Evolutionary conservation across 2,113 vertebrate species (phyloP).

Genomic region (Brachionichthys hirsutus): DNA sequence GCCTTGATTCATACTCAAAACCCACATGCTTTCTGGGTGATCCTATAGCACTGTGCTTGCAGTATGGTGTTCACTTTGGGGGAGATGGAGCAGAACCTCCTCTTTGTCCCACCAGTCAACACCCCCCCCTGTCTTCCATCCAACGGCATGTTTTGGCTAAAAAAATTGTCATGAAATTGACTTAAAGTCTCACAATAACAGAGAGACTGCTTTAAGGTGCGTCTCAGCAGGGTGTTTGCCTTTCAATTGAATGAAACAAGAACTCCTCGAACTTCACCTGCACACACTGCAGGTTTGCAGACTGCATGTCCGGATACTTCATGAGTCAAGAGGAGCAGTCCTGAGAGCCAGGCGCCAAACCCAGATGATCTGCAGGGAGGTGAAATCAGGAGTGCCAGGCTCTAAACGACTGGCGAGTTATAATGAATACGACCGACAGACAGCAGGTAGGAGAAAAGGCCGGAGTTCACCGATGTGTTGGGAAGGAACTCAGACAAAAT

Average conservation of each 20-base stretch:
- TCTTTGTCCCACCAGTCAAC: conserved; percentile 57
- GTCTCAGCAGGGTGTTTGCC: conserved; percentile 2
- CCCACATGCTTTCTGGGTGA: conserved; percentile 30
- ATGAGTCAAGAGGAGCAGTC: too few species aligned
- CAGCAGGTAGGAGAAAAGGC: too few species aligned
- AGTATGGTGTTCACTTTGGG: conserved; percentile 50
- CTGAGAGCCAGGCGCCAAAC: too few species aligned
- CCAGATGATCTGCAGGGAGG: too few species aligned
- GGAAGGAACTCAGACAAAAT: too few species aligned
- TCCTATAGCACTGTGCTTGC: conserved; percentile 24
- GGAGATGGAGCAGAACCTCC: conserved; percentile 58
- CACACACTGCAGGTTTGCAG: neutral
- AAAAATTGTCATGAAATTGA: conserved; percentile 6
- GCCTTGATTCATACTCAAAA: conserved; percentile 54
- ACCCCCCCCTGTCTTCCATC: conserved; percentile 15
- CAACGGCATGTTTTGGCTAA: conserved; percentile 35
- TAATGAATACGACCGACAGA: too few species aligned
- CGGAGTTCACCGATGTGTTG: too few species aligned
- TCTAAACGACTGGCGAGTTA: too few species aligned
- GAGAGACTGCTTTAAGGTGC: conserved; percentile 1
- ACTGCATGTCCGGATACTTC: too few species aligned
- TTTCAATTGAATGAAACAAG: neutral
- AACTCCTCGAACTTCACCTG: neutral
- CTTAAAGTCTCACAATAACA: conserved; percentile 1
- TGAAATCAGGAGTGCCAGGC: too few species aligned